These are phyloP conservation scores for Antechinus flavipes DNA, from an alignment of 2,113 vertebrate species.

Conservation along the genomic window DNA sequence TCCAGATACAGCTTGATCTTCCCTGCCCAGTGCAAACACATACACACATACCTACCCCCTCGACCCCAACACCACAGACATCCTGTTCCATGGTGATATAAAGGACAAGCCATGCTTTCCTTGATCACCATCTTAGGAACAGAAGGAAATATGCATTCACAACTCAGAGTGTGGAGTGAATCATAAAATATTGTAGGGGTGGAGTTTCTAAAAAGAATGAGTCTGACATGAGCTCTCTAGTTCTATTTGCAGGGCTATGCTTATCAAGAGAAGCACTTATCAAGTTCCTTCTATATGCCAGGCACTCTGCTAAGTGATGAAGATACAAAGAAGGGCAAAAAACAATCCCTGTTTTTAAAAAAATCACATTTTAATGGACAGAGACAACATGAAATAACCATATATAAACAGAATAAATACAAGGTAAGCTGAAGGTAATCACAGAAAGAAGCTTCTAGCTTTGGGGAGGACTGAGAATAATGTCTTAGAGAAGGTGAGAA, in stretches of 20 bases:
- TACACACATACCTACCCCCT: background rate
- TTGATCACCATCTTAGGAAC: background rate
- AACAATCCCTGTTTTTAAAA: background rate
- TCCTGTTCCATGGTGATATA: background rate
- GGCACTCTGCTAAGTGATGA: background rate
- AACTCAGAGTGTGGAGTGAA: background rate
- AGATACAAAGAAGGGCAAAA: background rate
- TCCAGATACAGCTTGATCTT: background rate
- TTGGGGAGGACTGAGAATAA: background rate
- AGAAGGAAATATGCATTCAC: background rate
- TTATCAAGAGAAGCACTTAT: background rate
- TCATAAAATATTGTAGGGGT: background rate
- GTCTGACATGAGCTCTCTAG: background rate
- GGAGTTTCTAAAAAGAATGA: background rate
- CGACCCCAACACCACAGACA: background rate
- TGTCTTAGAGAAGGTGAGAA: background rate
- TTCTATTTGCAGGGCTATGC: background rate
- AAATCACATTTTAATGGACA: background rate
- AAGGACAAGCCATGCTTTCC: background rate
- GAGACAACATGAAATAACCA: background rate
- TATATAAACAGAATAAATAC: background rate
- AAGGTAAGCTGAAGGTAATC: background rate
- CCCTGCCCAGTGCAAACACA: background rate
- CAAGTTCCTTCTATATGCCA: background rate
- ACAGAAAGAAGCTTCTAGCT: background rate